A percentile compares a stretch with the other conserved stretches of the same genome.
Conservation (phyloP, 1,140 invertebrate genomes). For the Eciton burchellii region DNA sequence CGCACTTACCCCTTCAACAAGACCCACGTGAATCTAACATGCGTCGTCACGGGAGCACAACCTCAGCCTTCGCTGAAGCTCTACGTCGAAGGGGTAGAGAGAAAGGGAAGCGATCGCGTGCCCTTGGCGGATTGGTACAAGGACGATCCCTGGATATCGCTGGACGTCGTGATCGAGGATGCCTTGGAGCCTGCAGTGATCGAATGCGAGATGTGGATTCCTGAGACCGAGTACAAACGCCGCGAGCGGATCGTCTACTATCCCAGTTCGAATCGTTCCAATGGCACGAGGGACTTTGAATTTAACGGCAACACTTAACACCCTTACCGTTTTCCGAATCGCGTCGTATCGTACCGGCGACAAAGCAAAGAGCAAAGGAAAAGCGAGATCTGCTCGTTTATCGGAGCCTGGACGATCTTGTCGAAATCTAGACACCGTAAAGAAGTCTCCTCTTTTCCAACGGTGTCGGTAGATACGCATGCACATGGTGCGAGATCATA, state of each 20-base stretch:
- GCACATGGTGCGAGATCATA: too few relatives aligned
- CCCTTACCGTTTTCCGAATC: background rate
- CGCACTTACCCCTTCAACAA: conserved; percentile 66
- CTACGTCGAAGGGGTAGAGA: conserved; percentile 59
- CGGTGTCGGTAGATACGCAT: background rate
- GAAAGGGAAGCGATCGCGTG: conserved; percentile 10
- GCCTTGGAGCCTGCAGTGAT: conserved; percentile 62
- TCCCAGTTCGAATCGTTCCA: conserved; percentile 64
- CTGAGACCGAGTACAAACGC: conserved; percentile 71
- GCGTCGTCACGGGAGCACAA: conserved; percentile 70
- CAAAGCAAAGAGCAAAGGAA: background rate
- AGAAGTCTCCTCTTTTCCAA: background rate
- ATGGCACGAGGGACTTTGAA: background rate
- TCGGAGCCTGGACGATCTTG: too few relatives aligned
- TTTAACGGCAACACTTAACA: background rate
- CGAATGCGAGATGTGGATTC: conserved; percentile 75
- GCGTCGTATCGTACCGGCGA: background rate
- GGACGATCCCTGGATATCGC: background rate
- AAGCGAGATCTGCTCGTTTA: background rate
- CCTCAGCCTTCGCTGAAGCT: conserved; percentile 74
- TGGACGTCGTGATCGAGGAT: conserved; percentile 48
- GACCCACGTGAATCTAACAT: conserved; percentile 74
- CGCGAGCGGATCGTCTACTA: conserved; percentile 72
- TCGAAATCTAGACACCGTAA: background rate
- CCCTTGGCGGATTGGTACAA: conserved; percentile 35